Evolutionary conservation across 2,888 invertebrate genomes (phyloP).

Genomic region (Osedax fenrisi): DNA sequence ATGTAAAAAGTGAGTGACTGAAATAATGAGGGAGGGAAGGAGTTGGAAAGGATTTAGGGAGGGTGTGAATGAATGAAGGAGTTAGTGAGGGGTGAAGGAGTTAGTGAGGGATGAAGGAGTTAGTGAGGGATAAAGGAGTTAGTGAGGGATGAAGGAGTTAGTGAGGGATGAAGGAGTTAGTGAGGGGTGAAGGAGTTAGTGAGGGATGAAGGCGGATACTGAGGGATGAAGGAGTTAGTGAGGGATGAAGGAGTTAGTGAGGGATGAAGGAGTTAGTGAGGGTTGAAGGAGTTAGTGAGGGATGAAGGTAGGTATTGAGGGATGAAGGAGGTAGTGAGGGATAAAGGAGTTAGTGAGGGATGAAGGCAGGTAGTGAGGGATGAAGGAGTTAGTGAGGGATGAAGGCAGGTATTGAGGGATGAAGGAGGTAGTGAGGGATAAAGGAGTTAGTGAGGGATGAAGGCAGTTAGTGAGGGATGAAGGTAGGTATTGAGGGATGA

Average conservation of each 20-base stretch:
- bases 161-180: not conserved
- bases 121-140: not conserved
- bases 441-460: not conserved
- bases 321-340: not conserved
- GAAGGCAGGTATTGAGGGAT: not conserved
- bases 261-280: not conserved
- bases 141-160: not conserved
- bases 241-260: not conserved
- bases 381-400: not conserved
- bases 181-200: not conserved
- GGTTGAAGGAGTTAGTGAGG: slow-evolving; percentile 12
- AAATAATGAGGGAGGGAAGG: not conserved
- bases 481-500: not conserved
- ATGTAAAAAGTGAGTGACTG: not conserved
- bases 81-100: not conserved
- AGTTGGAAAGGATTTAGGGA: not conserved
- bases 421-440: not conserved
- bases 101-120: not conserved
- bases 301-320: slow-evolving; percentile 9
- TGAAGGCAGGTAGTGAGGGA: not conserved
- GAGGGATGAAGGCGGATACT: not conserved
- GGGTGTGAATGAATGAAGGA: not conserved
- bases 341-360: not conserved
- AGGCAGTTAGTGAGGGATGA: not conserved
- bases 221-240: not conserved